Conservation (phyloP, 2,888 invertebrate genomes). For the Tenthredo amoena region DNA sequence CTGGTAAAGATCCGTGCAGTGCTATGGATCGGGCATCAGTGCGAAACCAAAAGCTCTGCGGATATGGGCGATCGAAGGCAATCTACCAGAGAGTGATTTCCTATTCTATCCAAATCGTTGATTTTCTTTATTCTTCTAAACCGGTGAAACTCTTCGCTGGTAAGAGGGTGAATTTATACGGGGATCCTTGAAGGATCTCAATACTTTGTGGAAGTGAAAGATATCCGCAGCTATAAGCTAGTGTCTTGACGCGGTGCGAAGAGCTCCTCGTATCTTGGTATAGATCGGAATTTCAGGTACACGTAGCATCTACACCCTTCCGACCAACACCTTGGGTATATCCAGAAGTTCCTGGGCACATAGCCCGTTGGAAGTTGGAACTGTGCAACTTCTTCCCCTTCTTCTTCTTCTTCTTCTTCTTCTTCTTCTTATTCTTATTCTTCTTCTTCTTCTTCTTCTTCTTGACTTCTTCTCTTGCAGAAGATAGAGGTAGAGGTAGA, state of each 20-base stretch:
- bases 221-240: not conserved
- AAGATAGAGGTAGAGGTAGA: not conserved
- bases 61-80: not conserved
- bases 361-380: conserved; percentile 47
- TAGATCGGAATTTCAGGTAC: conserved; percentile 77
- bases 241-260: conserved; percentile 49
- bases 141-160: no score
- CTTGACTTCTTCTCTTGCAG: not conserved
- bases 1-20: not conserved
- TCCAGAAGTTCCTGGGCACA: conserved; percentile 21
- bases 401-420: not conserved
- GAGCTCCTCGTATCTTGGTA: conserved; percentile 68
- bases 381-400: conserved; percentile 59
- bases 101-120: not conserved
- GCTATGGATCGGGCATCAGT: not conserved
- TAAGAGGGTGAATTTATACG: not conserved
- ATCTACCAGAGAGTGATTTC: not conserved
- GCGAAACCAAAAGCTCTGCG: not conserved
- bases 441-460: not conserved
- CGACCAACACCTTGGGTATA: conserved; percentile 59
- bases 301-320: conserved; percentile 74
- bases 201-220: conserved; percentile 1
- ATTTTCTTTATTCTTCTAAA: not conserved
- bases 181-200: not conserved
- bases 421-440: not conserved